Conservation (phyloP, 2,888 invertebrate species). For the Archips xylosteana region DNA sequence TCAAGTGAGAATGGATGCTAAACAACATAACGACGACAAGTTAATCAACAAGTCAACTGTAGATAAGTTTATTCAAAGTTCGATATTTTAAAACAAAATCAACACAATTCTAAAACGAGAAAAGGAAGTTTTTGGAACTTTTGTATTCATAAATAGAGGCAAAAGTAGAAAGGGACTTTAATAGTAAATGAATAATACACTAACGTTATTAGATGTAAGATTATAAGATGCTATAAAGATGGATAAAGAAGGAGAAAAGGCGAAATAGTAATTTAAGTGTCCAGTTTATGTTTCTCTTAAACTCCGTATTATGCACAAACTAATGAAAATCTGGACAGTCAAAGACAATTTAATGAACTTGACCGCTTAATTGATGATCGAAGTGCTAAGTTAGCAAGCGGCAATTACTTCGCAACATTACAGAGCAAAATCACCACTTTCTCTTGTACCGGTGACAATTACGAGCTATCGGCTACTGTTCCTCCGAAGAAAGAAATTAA, state of each 20-base stretch:
- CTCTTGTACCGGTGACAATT: slow-evolving; percentile 44
- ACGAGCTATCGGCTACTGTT: slow-evolving; percentile 14
- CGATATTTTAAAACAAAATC: too few relatives aligned
- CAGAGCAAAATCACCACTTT: slow-evolving; percentile 49
- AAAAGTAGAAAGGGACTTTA: too few relatives aligned
- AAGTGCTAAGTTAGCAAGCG: slow-evolving; percentile 50
- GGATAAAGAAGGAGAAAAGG: background rate
- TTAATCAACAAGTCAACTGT: background rate
- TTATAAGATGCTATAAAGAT: background rate
- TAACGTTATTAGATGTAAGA: too few relatives aligned
- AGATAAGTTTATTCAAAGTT: background rate
- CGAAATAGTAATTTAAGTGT: background rate
- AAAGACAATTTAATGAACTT: slow-evolving; percentile 11
- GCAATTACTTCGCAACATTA: slow-evolving; percentile 53
- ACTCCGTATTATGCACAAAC: background rate
- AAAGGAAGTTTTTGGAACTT: too few relatives aligned
- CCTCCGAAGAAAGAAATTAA: slow-evolving; percentile 2
- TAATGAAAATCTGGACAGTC: background rate
- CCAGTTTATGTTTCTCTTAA: background rate
- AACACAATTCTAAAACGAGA: too few relatives aligned
- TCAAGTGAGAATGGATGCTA: background rate
- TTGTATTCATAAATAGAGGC: too few relatives aligned
- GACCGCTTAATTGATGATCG: slow-evolving; percentile 19
- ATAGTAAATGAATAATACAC: too few relatives aligned
- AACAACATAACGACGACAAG: background rate